Conservation (phyloP, 2,113 vertebrate genomes). For the Oryzias javanicus region DNA sequence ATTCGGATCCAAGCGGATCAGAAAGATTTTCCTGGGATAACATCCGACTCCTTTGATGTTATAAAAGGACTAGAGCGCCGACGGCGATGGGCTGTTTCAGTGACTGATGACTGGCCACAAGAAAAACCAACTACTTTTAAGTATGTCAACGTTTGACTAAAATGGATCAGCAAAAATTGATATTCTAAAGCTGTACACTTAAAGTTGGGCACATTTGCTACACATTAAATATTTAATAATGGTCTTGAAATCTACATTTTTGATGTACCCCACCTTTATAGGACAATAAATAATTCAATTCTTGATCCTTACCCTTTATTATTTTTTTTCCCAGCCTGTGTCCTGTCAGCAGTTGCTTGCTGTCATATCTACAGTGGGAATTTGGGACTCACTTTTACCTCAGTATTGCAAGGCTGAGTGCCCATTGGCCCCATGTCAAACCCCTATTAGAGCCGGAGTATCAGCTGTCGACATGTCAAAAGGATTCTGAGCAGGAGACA, state of each 20-base stretch:
- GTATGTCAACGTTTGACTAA: not conserved
- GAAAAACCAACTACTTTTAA: not conserved
- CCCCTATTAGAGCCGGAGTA: constrained; percentile 48
- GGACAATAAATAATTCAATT: not conserved
- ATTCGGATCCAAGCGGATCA: constrained; percentile 49
- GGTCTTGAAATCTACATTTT: too few relatives aligned
- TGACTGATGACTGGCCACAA: constrained; percentile 3
- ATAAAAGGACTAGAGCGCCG: constrained; percentile 33
- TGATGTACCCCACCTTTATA: too few relatives aligned
- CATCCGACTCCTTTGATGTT: constrained; percentile 55
- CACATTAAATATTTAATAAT: too few relatives aligned
- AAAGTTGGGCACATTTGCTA: too few relatives aligned
- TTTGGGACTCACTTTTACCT: constrained; percentile 39
- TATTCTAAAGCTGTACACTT: too few relatives aligned
- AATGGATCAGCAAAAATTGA: not conserved
- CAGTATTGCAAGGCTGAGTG: constrained; percentile 26
- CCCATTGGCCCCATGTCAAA: constrained; percentile 55
- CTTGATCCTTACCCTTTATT: not conserved
- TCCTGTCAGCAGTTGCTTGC: constrained; percentile 10
- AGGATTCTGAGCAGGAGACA: constrained; percentile 37
- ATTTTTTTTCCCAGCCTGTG: not conserved
- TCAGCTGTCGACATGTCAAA: constrained; percentile 55
- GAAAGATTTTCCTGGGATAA: constrained; percentile 48
- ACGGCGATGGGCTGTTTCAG: not conserved
- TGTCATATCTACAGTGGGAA: constrained; percentile 20